Percentiles rank a stretch among this genome's conserved stretches.
Conservation (phyloP, 2,113 vertebrate species). For the human (Homo sapiens) region DNA sequence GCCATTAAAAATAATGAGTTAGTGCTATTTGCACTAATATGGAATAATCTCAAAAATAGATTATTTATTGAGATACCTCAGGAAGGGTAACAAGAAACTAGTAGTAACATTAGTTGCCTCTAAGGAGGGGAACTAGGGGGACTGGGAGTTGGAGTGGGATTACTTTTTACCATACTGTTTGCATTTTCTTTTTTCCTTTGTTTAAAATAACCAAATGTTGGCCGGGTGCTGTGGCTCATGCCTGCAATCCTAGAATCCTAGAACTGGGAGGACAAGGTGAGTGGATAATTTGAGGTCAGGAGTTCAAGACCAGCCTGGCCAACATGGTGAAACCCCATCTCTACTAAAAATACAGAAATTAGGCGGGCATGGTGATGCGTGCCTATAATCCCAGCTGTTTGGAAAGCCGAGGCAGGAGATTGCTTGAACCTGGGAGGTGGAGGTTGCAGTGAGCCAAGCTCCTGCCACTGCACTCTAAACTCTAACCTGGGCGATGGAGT, state of each 20-base stretch:
- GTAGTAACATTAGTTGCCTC: background rate
- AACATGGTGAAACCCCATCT: background rate
- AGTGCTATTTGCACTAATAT: background rate
- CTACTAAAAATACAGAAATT: background rate
- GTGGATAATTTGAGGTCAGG: background rate
- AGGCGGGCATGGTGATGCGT: background rate
- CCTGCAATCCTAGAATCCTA: background rate
- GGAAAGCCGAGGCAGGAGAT: background rate
- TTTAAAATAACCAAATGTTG: background rate
- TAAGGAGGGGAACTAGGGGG: background rate
- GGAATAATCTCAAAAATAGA: slow-evolving; percentile 8
- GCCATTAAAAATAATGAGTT: slow-evolving; percentile 47
- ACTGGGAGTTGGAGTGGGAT: background rate
- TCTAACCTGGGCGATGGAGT: no score
- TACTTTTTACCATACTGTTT: background rate
- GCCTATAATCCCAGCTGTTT: background rate
- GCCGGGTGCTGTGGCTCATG: background rate
- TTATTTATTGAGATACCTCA: slow-evolving; percentile 18
- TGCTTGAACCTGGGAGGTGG: background rate
- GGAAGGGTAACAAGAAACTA: slow-evolving; percentile 27
- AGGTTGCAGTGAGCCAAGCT: background rate
- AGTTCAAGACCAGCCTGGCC: background rate
- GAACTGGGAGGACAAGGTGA: background rate
- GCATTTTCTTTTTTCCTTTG: background rate
- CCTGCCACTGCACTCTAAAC: background rate